Evolutionary conservation across 1,140 invertebrate species (phyloP).

Genomic region (Bombus huntii): DNA sequence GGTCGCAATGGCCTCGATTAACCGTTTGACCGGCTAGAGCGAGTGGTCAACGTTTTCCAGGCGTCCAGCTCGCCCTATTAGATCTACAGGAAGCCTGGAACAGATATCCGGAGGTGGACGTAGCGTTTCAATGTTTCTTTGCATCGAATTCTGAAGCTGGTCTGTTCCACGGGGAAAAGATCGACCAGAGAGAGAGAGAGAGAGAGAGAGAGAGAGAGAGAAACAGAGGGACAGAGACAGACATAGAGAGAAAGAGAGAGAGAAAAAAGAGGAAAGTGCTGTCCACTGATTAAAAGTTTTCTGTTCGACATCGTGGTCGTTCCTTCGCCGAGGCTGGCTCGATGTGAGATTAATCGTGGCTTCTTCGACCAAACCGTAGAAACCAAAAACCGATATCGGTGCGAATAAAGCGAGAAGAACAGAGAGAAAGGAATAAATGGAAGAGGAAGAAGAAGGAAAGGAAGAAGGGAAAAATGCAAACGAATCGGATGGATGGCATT

Average conservation of each 20-base stretch:
- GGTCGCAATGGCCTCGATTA: constrained; percentile 74
- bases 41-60: constrained; percentile 73
- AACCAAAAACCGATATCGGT: constrained; percentile 35
- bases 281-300: constrained; percentile 58
- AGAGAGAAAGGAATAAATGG: neutral
- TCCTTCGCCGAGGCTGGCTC: constrained; percentile 39
- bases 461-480: neutral
- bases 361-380: constrained; percentile 28
- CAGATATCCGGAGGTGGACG: constrained; percentile 62
- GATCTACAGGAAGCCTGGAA: constrained; percentile 63
- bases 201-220: neutral
- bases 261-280: neutral
- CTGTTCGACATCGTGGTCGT: constrained; percentile 31
- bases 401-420: neutral
- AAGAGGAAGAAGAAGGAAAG: too few relatives aligned
- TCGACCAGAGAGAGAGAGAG: neutral
- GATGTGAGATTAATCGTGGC: constrained; percentile 38
- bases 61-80: constrained; percentile 63
- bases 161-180: constrained; percentile 47
- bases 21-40: constrained; percentile 73
- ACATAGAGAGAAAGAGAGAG: constrained; percentile 1
- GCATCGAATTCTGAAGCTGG: constrained; percentile 62
- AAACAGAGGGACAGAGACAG: neutral
- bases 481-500: constrained; percentile 29
- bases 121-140: constrained; percentile 72